Evolutionary conservation across 1,140 invertebrate genomes (phyloP), one percentile per base, ranked within the genome.

Genomic region (Tetraneura akinire): DNA sequence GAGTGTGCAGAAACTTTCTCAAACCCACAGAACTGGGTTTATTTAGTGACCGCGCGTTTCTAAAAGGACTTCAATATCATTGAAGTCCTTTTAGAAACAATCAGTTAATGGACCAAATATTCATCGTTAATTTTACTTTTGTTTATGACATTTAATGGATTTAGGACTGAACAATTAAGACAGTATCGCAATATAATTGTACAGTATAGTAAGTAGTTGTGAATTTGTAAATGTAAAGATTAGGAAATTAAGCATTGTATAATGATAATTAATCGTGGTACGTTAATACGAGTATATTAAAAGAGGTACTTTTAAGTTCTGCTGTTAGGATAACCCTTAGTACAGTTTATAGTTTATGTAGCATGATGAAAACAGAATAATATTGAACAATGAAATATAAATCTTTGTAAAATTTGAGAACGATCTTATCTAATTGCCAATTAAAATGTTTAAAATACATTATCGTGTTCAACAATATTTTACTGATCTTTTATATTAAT

Each of bases 41-140:
- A 71, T 51, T 71, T 71, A 29, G 21, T 49, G 45, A 49, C 68
- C 23, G 47, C 14, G 23, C 45, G 47, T 71, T 71, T 71, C 47
- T 16, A n/a, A 71, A 71, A 71, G 23, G 26, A 71, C 68, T 70
- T 71, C 68, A 71, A 51, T 71, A 51, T 71, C 23, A 71, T 71
- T 71, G 23, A 0, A 23, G 45, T 51, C n/a, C n/a, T 71, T 51
- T 45, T 51, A n/a, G 23, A 71, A 71, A 51, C 68, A 71, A 71
- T 71, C 68, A 71, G 45, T 49, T 71, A 71, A 71, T 71, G 68
- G 68, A 71, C 47, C 45, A 9, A 71, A 51, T 71, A 51, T 71
- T 49, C 18, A 51, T 29, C 16, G 26, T 71, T 71, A 51, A 18
- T 51, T 49, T 32, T 71, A 47, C 16, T 71, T 71, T 71, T 66